A percentile compares a stretch with the other conserved stretches of the same genome.
These are phyloP conservation scores for Lordiphosa clarofinis DNA, from an alignment of 1,140 invertebrate species.

Conservation along the genomic window DNA sequence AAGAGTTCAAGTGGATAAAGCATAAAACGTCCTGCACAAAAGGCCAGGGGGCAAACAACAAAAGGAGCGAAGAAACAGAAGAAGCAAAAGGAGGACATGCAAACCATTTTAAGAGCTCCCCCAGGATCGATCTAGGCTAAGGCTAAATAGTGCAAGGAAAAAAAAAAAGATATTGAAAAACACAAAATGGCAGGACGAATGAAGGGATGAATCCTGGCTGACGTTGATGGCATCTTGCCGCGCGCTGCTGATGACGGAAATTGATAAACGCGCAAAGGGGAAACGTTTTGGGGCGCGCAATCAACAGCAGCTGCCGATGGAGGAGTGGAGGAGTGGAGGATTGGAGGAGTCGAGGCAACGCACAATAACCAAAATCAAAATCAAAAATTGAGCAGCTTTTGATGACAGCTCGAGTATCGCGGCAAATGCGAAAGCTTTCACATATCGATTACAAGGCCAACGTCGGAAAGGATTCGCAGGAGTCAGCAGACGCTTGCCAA, in stretches of 20 bases:
- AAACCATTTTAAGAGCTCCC: slow-evolving; percentile 67
- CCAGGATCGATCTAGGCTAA: slow-evolving; percentile 66
- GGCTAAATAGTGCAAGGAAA: slow-evolving; percentile 65
- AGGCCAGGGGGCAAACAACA: slow-evolving; percentile 26
- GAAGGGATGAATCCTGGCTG: slow-evolving; percentile 12
- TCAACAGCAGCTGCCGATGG: slow-evolving; percentile 35
- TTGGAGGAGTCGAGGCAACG: slow-evolving; percentile 4
- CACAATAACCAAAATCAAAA: slow-evolving; percentile 64
- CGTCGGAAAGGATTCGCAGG: slow-evolving; percentile 1
- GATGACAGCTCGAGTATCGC: slow-evolving; percentile 70
- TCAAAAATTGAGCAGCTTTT: slow-evolving; percentile 78
- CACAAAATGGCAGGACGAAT: slow-evolving; percentile 9
- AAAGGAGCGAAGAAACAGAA: background rate
- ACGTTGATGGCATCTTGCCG: slow-evolving; percentile 38
- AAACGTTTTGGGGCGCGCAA: slow-evolving; percentile 56
- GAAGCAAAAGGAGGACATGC: slow-evolving; percentile 4
- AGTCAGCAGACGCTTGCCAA: slow-evolving; percentile 6
- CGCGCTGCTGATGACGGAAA: slow-evolving; percentile 65
- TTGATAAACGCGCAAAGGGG: slow-evolving; percentile 73
- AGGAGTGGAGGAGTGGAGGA: too few relatives aligned
- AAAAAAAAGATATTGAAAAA: slow-evolving; percentile 43
- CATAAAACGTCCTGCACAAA: slow-evolving; percentile 67
- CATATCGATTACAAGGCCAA: slow-evolving; percentile 48
- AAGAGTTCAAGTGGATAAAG: slow-evolving; percentile 76
- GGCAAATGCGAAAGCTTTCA: slow-evolving; percentile 33